Conservation (phyloP, 2,888 invertebrate genomes). For the Spialia ferax region DNA sequence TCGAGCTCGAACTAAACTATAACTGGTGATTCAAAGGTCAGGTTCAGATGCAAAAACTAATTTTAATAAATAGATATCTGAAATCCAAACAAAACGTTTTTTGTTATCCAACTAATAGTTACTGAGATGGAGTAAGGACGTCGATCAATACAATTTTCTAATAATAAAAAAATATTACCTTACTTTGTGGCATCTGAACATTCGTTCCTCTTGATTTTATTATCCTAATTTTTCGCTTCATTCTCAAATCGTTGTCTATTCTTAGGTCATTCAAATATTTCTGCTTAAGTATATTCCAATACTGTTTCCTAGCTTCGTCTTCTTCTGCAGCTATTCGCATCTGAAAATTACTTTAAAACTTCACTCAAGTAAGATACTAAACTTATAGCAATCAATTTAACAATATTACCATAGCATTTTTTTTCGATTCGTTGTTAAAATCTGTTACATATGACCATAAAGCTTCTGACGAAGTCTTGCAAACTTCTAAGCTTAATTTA, state of each 20-base stretch:
- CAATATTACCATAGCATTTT: conserved; percentile 72
- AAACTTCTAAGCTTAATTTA: conserved; percentile 74
- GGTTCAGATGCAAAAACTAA: background rate
- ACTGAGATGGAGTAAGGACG: background rate
- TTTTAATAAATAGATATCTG: background rate
- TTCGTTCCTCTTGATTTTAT: conserved; percentile 78
- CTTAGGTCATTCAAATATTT: conserved; percentile 64
- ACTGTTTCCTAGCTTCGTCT: conserved; percentile 79
- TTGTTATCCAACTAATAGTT: background rate
- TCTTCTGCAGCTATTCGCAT: conserved; percentile 75
- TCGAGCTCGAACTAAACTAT: background rate
- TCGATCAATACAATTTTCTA: background rate
- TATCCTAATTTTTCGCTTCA: conserved; percentile 71
- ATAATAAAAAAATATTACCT: conserved; percentile 54
- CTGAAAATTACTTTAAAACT: conserved; percentile 51
- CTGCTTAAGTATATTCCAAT: conserved; percentile 75
- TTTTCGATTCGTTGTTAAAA: conserved; percentile 71
- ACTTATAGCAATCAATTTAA: conserved; percentile 6
- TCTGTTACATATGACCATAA: conserved; percentile 79
- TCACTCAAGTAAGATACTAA: background rate
- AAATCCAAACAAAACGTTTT: background rate
- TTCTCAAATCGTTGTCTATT: conserved; percentile 56
- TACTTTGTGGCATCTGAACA: conserved; percentile 80
- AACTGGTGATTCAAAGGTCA: background rate
- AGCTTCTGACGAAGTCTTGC: conserved; percentile 76